Percentiles rank a stretch among this genome's conserved stretches.
Conservation (phyloP, 2,797 vertebrate genomes). For the Lates japonicus region DNA sequence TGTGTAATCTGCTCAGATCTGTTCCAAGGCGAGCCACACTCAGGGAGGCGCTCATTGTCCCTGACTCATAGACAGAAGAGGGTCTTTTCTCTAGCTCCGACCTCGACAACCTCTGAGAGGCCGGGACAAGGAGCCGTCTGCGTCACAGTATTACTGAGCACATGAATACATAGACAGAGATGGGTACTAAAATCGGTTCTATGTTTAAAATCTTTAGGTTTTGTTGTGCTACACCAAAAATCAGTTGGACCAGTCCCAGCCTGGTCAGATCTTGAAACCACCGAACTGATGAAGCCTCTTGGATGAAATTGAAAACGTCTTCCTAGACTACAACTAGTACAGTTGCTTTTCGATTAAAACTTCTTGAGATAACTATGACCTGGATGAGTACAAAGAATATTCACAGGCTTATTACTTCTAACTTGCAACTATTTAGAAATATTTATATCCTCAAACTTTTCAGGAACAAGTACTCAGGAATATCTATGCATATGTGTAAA, state of each 20-base stretch:
- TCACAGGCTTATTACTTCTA: not conserved
- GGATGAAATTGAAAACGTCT: too few species aligned
- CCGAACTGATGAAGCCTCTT: too few species aligned
- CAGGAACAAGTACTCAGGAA: not conserved
- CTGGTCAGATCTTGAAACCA: too few species aligned
- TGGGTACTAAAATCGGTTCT: not conserved
- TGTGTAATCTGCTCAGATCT: conserved; percentile 85
- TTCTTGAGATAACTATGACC: too few species aligned
- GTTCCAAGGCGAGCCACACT: conserved; percentile 92
- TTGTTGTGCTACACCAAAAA: too few species aligned
- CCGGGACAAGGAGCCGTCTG: conserved; percentile 91
- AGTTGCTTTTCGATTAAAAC: too few species aligned
- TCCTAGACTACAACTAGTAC: too few species aligned
- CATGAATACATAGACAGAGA: not conserved
- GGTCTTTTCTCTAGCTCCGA: conserved; percentile 93
- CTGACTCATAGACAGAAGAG: conserved; percentile 89
- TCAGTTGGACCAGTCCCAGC: too few species aligned
- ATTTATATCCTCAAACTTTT: not conserved
- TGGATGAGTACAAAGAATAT: too few species aligned
- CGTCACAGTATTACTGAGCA: conserved; percentile 85
- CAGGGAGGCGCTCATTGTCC: conserved; percentile 91
- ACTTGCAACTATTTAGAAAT: not conserved
- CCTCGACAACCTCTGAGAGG: conserved; percentile 91
- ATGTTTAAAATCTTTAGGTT: not conserved
- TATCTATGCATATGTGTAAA: conserved; percentile 6